Evolutionary conservation across 2,113 vertebrate genomes (phyloP).

Genomic region (Piaya cayana): DNA sequence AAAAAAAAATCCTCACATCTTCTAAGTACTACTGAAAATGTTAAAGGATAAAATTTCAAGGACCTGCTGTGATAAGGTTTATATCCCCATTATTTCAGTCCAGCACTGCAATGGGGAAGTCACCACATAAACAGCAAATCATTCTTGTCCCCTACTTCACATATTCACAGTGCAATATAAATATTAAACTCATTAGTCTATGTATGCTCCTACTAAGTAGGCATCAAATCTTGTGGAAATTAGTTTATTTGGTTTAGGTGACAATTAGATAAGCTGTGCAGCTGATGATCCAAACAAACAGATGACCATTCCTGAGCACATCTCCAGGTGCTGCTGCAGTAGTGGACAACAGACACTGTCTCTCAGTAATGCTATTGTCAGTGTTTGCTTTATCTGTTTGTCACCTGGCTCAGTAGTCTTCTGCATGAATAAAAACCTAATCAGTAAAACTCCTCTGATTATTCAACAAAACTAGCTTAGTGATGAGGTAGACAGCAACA

Average conservation of each 20-base stretch:
- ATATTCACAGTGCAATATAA: background rate
- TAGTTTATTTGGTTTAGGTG: background rate
- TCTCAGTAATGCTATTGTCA: background rate
- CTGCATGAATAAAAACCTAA: background rate
- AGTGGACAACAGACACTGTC: background rate
- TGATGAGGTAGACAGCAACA: background rate
- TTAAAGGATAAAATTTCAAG: background rate
- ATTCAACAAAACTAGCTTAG: background rate
- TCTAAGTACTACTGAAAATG: background rate
- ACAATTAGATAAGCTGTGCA: background rate
- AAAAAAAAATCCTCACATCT: background rate
- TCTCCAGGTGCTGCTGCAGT: background rate
- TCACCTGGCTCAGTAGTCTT: background rate
- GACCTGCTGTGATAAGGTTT: background rate
- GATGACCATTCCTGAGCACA: background rate
- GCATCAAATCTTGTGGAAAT: background rate
- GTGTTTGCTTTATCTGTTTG: background rate
- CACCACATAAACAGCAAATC: background rate
- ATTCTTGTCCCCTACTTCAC: background rate
- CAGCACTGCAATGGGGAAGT: background rate
- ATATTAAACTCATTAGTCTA: background rate
- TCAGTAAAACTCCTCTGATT: background rate
- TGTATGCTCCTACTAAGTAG: background rate
- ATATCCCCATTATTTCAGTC: background rate
- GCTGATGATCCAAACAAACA: background rate